Base-by-base conservation (phyloP, 2,888 invertebrate species). In the Pseudolycoriella hygida region DNA sequence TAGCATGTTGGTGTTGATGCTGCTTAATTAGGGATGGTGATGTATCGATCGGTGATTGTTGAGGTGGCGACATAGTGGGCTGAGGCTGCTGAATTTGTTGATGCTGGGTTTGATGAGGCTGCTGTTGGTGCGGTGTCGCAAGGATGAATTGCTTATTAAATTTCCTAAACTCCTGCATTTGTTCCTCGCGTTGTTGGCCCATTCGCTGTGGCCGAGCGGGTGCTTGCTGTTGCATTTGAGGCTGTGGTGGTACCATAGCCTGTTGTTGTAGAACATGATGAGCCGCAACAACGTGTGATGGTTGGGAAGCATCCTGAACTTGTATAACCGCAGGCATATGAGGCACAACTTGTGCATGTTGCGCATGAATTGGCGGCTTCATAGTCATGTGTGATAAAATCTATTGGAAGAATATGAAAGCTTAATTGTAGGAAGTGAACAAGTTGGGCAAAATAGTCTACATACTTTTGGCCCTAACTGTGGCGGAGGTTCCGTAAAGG, bases 81-180 rank as follows among this genome's bases (percentile, higher is more conserved):
- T 42, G 32, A 18, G 30, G 31, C 17, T 32, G 41, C 18, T 40
- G 34, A 10, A 17, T 14, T 17, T 41, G 40, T 4, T n/a, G 11
- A 20, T 17, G n/a, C n/a, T 11, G 14, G 2, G 12, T 25, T 25
- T 43, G 31, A 30, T 41, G 20, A 51, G 38, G 53, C 40, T 53
- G 52, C 17, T 50, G 50, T 11, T 49, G 52, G 20, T 53, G 52
- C 40, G 50, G 58, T 49, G 58, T 60, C 2, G 70, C 66, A 58
- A 88, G 58, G 64, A 85, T 82, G 64, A 87, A 88, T 53, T 87
- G 85, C 54, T 79, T 72, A 1, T 80, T 74, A 61, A 89, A 89
- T 57, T 82, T 80, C 51, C 84, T 76, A 46, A 88, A 61, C 48
- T 86, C 84, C 49, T 64, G 63, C 46, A 62, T 48, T 49, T 62